Percentiles rank a stretch among this genome's conserved stretches.
phyloP scores from a whole-genome alignment of 1,140 invertebrate genomes.

The Anadara kagoshimensis region DNA sequence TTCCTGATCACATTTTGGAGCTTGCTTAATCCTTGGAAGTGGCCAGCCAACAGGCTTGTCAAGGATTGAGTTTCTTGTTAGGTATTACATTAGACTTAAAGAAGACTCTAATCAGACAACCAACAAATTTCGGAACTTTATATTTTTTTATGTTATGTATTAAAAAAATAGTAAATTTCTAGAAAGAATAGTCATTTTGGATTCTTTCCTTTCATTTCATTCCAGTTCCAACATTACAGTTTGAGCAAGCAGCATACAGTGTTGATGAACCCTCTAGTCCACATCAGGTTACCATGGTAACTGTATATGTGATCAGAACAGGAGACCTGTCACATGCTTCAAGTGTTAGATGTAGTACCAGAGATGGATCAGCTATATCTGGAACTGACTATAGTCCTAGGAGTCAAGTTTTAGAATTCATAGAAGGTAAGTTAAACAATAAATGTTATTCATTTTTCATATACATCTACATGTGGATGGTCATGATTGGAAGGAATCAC shows the following conservation, averaged over 20 bases:
- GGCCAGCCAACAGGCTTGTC: background rate
- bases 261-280: conserved; percentile 65
- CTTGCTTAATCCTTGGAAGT: no score
- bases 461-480: background rate
- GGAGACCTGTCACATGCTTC: conserved; percentile 67
- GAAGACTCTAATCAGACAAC: no score
- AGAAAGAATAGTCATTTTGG: no score
- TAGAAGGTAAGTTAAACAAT: conserved; percentile 53
- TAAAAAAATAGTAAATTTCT: no score
- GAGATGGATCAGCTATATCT: conserved; percentile 73
- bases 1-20: no score
- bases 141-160: background rate
- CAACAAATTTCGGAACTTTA: background rate
- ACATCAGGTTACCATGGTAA: conserved; percentile 56
- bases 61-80: no score
- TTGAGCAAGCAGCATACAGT: conserved; percentile 68
- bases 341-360: conserved; percentile 69
- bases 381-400: conserved; percentile 72
- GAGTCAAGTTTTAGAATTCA: conserved; percentile 66
- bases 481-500: background rate
- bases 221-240: conserved; percentile 66
- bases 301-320: conserved; percentile 59
- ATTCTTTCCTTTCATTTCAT: conserved; percentile 13
- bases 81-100: no score
- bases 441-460: background rate